phyloP scores from a whole-genome alignment of 92 coral and sea anemone genomes.

The Epizoanthus scotinus region DNA sequence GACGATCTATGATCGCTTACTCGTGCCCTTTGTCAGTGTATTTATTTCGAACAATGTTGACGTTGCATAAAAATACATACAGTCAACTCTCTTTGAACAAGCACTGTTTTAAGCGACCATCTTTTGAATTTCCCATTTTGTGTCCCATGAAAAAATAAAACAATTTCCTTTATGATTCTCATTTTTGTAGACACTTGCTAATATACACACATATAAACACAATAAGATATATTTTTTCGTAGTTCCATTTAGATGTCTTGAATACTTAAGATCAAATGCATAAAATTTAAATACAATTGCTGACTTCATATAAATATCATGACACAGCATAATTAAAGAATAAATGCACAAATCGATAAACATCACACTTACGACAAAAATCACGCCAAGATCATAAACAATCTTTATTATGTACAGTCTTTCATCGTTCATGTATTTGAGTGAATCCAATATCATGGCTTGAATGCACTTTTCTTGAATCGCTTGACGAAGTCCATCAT shows the following conservation, averaged over 20 bases:
- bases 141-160: too few relatives aligned
- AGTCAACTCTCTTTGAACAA: slow-evolving; percentile 12
- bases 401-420: slow-evolving; percentile 17
- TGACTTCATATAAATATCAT: slow-evolving; percentile 32
- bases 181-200: too few relatives aligned
- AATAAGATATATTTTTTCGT: too few relatives aligned
- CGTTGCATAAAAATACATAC: slow-evolving; percentile 21
- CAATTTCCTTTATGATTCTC: too few relatives aligned
- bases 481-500: slow-evolving; percentile 28
- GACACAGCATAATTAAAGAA: slow-evolving; percentile 21
- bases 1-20: slow-evolving; percentile 15
- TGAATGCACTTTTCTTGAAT: slow-evolving; percentile 15
- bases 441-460: slow-evolving; percentile 16
- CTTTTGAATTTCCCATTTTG: too few relatives aligned
- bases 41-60: slow-evolving; percentile 9
- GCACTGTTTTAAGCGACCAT: too few relatives aligned
- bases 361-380: slow-evolving; percentile 24
- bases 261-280: slow-evolving; percentile 15
- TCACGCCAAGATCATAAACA: slow-evolving; percentile 30
- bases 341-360: slow-evolving; percentile 25
- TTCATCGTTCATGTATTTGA: slow-evolving; percentile 15
- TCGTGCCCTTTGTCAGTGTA: slow-evolving; percentile 16
- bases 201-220: too few relatives aligned
- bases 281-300: slow-evolving; percentile 4
- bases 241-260: too few relatives aligned